Base-by-base conservation (phyloP, 2,113 vertebrate species). In the Jaculus jaculus region DNA sequence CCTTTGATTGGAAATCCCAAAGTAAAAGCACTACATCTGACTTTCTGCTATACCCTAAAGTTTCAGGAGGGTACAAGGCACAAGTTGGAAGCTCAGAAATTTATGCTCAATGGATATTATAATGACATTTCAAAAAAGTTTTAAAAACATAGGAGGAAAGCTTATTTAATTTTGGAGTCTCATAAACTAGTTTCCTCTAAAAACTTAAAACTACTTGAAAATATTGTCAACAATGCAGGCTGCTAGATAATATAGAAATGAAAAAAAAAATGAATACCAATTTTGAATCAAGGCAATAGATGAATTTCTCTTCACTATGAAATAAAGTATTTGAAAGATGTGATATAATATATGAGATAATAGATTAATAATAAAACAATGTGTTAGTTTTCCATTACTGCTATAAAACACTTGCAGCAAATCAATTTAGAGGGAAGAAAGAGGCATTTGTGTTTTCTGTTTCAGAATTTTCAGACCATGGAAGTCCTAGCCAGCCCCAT, bases 171-270 rank as follows among this genome's bases (percentile, higher is more conserved):
- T 51, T 23, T 34, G 15, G 47, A 91, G 88, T 82, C 75, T 85
- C 21, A 84, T 60, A 93, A 66, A 77, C 42, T 71, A 93, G 2
- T 92, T 74, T 39, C 83, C 51, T 87, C 68, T 74, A 84, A 89
- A 94, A 90, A 39, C 20, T 82, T 34, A 89, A 94, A 72, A 82
- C 10, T 66, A 34, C 84, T 26, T 87, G 58, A 81, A 92, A 81
- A 87, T 84, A 89, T 2, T n/a, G 32, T 11, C 60, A 91, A 65
- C 0, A 60, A 3, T 32, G 32, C 81, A 92, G 32, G 74, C 21
- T 17, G 20, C 82, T 18, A 90, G 54, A 71, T 21, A 90, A 87
- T 39, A 11, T 16, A 66, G 30, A 91, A 89, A 73, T 37, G 75
- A 13, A 65, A 85, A 89, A 85, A 80, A 86, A 5, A 54, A 20